Evolutionary conservation across 2,113 vertebrate genomes (phyloP), one percentile per base, ranked within the genome.

Genomic region (Silurus glanis): DNA sequence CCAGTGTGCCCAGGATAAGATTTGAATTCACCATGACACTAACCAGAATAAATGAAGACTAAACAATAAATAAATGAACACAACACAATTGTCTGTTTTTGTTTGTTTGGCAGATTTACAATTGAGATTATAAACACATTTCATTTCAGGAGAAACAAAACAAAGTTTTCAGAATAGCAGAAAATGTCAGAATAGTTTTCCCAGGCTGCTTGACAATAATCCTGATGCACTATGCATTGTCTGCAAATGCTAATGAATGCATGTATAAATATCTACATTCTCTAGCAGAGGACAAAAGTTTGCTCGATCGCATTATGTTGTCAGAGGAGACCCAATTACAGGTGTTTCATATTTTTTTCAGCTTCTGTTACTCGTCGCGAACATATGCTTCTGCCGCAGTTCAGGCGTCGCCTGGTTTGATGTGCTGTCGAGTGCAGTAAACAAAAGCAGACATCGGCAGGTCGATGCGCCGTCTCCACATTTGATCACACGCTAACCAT

Each of bases 271-370:
- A 86, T 81, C 64, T 72, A 80, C 53, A 67, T 82, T 62, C 69
- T 55, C 5, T 61, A 9, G 17, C 14, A 80, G 86, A 90, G 90
- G 89, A 91, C 86, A 84, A 17, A 87, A 69, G 7, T 84, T 74
- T 69, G 67, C 61, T 80, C 85, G 85, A 66, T 80, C 28, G 61
- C 80, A 83, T 67, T 81, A 88, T 88, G 90, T 83, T 87, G 74
- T 84, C 79, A 61, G 88, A 90, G 87, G 83, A 90, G 83, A 91
- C 67, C 90, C 89, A 92, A 91, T 92, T 92, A 94, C 89, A 91
- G 86, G 59, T 84, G 55, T 87, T 91, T 86, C 72, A 81, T 80
- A 89, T 92, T 91, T 84, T 91, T 84, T 83, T 69, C 80, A 85
- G 51, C 85, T 81, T 82, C 67, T 86, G 67, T 61, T 83, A 66